Conservation (phyloP, 2,888 invertebrate genomes). For the Drosophila formosana region DNA sequence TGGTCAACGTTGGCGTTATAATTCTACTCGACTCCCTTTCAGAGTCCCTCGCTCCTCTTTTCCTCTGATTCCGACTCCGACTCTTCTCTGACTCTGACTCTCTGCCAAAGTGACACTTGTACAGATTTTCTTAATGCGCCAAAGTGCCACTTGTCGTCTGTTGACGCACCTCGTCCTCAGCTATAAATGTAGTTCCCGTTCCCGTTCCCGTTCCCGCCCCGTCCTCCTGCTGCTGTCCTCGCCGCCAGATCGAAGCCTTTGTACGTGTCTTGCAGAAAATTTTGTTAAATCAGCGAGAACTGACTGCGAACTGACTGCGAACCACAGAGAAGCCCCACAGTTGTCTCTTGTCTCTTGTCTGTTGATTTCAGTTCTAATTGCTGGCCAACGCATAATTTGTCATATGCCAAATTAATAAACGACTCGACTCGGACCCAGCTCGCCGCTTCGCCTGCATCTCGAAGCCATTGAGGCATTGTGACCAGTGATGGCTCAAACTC, state of each 20-base stretch:
- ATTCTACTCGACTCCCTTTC: slow-evolving; percentile 49
- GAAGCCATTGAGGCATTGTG: slow-evolving; percentile 32
- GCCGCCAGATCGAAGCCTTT: slow-evolving; percentile 68
- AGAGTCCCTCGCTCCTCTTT: background rate
- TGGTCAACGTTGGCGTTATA: slow-evolving; percentile 75
- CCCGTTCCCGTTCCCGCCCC: background rate
- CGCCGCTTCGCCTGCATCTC: slow-evolving; percentile 40
- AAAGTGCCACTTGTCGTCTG: slow-evolving; percentile 82
- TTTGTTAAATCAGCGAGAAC: slow-evolving; percentile 69
- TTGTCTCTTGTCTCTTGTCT: slow-evolving; percentile 31
- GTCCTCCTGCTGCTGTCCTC: slow-evolving; percentile 11
- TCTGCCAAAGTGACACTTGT: slow-evolving; percentile 80
- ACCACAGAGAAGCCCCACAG: slow-evolving; percentile 23
- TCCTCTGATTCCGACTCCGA: background rate
- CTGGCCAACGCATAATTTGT: slow-evolving; percentile 75
- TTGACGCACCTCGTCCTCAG: slow-evolving; percentile 63
- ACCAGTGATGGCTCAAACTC: background rate
- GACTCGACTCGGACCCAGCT: slow-evolving; percentile 24
- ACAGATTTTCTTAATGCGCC: slow-evolving; percentile 80
- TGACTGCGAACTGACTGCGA: slow-evolving; percentile 39
- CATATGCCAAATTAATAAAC: slow-evolving; percentile 80
- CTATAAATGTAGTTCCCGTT: background rate
- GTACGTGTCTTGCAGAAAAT: slow-evolving; percentile 68
- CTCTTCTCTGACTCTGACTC: slow-evolving; percentile 22
- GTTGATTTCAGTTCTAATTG: slow-evolving; percentile 68